phyloP scores from a whole-genome alignment of 2,797 vertebrate genomes.

The Masticophis lateralis region DNA sequence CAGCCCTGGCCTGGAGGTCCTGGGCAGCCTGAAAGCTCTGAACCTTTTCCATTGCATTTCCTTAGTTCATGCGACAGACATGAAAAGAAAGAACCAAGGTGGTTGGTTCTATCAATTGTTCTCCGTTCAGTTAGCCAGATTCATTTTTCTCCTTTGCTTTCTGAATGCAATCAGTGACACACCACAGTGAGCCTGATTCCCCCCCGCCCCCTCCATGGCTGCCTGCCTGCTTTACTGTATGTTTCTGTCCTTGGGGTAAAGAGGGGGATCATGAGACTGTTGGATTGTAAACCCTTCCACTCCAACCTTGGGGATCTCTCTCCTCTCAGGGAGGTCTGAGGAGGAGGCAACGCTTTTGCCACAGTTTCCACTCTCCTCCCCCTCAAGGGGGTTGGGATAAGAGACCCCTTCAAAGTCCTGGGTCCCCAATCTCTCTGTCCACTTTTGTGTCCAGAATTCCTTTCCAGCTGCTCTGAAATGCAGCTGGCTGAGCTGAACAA shows the following conservation, averaged over 20 bases:
- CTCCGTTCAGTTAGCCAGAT: background rate
- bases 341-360: background rate
- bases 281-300: background rate
- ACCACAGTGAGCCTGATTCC: background rate
- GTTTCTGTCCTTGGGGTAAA: background rate
- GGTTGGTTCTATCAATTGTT: background rate
- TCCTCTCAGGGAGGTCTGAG: background rate
- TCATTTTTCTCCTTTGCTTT: background rate
- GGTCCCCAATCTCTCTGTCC: background rate
- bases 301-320: background rate
- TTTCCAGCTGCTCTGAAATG: background rate
- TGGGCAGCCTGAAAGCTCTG: background rate
- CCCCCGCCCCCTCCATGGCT: too few relatives aligned
- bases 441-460: background rate
- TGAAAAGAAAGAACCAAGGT: background rate
- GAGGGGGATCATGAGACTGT: background rate
- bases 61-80: background rate
- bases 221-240: background rate
- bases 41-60: background rate
- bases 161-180: background rate
- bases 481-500: background rate
- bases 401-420: background rate
- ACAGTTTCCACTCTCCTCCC: background rate
- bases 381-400: background rate
- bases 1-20: background rate